Evolutionary conservation across 2,113 vertebrate species (phyloP), one percentile per base, ranked within the genome.

Genomic region (Orycteropus afer): DNA sequence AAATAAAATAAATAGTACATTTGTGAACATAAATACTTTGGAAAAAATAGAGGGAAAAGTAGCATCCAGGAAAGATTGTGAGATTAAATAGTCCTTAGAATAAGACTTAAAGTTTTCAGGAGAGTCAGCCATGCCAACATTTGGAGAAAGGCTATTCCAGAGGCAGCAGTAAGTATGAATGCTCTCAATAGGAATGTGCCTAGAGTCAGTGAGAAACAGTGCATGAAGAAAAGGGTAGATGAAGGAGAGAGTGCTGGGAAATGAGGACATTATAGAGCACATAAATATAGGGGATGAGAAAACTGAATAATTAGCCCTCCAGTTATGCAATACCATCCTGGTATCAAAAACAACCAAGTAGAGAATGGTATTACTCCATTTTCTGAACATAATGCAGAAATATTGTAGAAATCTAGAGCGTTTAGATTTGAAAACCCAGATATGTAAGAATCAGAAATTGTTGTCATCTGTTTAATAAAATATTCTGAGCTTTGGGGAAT

Each of bases 381-480:
- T 89, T 77, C 53, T 79, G 37, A 85, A 79, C 45, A 65, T 10
- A 34, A 47, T 34, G 2, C 37, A 63, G 53, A 34, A 40, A 88
- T 55, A 80, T 37, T 81, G 2, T 32, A 40, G 81, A 90, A 85
- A 95, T 82, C 23, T 18, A 42, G 34, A 82, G 11, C 45, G 92
- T 88, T 84, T 90, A 55, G 49, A 80, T 53, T 71, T 80, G 29
- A 91, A 95, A 87, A 79, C 34, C 32, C 25, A 95, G 34, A 40
- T 78, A 90, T 90, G 42, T 94, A 23, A 95, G 80, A 86, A 79
- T 81, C 55, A 92, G 61, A 94, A 89, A 86, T 73, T 74, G 25
- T 89, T 86, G 63, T 91, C 25, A 42, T 40, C 61, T 81, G 74
- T 34, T 95, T 96, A 96, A 90, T 93, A 92, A 90, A 95, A 81